These are phyloP conservation scores for Meteorus colon DNA, from an alignment of 2,888 invertebrate species.

Conservation along the genomic window DNA sequence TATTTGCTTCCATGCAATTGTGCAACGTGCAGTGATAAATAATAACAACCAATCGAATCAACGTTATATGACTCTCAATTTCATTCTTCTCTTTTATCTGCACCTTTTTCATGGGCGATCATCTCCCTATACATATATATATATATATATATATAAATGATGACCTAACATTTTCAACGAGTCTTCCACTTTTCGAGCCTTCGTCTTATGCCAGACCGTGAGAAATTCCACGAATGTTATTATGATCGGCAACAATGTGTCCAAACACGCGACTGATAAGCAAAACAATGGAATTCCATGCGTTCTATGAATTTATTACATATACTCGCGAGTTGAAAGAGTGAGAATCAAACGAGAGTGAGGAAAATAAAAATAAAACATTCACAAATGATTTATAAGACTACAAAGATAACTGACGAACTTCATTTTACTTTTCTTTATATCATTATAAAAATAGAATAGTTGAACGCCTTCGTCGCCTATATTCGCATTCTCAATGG, in stretches of 20 bases:
- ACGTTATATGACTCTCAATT: not conserved
- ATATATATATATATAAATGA: not conserved
- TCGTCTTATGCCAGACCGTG: constrained; percentile 16
- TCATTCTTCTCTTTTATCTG: not conserved
- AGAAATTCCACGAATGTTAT: constrained; percentile 28
- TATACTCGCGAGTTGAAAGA: not conserved
- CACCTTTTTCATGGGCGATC: not conserved
- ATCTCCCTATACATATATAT: not conserved
- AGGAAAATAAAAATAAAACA: not conserved
- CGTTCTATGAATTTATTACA: not conserved
- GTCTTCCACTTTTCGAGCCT: constrained; percentile 12
- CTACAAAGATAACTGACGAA: not conserved
- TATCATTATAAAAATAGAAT: not conserved
- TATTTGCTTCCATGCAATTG: constrained; percentile 45
- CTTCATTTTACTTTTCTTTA: not conserved
- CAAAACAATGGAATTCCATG: constrained; percentile 14
- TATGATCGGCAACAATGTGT: not conserved
- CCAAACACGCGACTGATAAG: constrained; percentile 17
- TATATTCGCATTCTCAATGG: not conserved
- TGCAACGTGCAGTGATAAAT: constrained; percentile 31
- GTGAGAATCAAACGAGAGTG: not conserved
- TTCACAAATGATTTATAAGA: not conserved
- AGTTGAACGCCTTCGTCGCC: not conserved
- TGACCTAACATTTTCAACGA: not conserved
- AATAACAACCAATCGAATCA: constrained; percentile 38